A percentile compares a stretch with the other conserved stretches of the same genome.
phyloP scores from a whole-genome alignment of 2,113 vertebrate species.

The Petroica traversi region DNA sequence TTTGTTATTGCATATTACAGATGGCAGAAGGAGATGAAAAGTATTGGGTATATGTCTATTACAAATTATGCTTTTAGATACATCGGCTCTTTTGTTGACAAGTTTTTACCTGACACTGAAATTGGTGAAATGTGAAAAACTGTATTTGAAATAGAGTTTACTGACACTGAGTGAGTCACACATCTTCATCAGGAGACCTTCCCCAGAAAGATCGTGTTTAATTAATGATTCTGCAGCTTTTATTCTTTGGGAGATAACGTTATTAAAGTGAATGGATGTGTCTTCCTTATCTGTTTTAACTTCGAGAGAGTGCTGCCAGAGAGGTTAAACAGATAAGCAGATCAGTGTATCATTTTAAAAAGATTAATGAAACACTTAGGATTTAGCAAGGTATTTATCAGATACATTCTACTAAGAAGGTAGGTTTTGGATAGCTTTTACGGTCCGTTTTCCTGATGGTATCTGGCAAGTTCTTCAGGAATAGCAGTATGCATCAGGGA shows the following conservation, averaged over 20 bases:
- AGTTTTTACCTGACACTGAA: neutral
- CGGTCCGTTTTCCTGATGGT: constrained; percentile 28
- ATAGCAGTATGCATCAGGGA: neutral
- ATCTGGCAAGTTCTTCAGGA: constrained; percentile 18
- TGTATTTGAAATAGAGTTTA: neutral
- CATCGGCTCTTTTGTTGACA: neutral
- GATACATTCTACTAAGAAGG: constrained; percentile 3
- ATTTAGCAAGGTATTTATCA: constrained; percentile 51
- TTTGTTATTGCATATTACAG: neutral
- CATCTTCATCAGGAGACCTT: neutral
- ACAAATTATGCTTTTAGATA: neutral
- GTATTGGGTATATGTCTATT: neutral
- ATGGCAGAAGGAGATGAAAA: neutral
- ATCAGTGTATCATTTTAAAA: neutral
- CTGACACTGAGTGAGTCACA: neutral
- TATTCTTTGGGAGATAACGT: neutral
- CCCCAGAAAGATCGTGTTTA: neutral
- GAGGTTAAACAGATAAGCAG: constrained; percentile 4
- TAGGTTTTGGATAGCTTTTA: constrained; percentile 37
- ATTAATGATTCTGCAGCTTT: constrained; percentile 7
- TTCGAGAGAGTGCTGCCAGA: neutral
- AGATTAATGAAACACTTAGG: constrained; percentile 38
- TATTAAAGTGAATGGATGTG: neutral
- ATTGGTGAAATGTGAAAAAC: neutral
- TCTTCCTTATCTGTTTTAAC: constrained; percentile 8